Base-by-base conservation (phyloP, 1,140 invertebrate genomes). In the Leptinotarsa undecemlineata region DNA sequence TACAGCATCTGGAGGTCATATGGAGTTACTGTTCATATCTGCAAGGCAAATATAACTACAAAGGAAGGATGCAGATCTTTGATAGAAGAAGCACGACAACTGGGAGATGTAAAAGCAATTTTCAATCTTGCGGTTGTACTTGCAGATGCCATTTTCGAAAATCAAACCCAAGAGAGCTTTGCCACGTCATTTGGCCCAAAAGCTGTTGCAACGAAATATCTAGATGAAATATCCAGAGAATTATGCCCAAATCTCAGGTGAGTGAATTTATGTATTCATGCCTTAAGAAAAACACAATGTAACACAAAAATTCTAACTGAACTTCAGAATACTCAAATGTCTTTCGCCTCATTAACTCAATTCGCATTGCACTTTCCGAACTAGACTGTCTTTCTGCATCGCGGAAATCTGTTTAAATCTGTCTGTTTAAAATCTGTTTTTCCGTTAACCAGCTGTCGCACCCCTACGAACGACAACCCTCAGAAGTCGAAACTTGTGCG, bases 111-210 rank as follows among this genome's bases (percentile, higher is more conserved):
- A 51, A 91, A 90, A 61, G 93, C 88, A 15, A 90, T 95, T 48
- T 95, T 95, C 82, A 93, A 95, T 83, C 84, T 95, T n/a, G 93
- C 94, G 5, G 91, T 91, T 74, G 89, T 92, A 48, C 79, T 90
- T 4, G 86, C 85, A 66, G 90, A 91, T 57, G 81, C 79, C 3
- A 2, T 89, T 0, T 87, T 87, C 72, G 84, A 87, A 71, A 89
- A 90, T 77, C 89, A 90, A 82, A 89, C 86, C 0, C 77, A 78
- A 23, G 85, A 88, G 71, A 79, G 76, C 3, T 90, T 90, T 66
- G 76, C 83, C 61, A 83, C 83, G 21, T 88, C 86, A 3, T 85
- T 87, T 21, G 84, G 74, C 33, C 83, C 87, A 0, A 91, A 91
- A 81, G 88, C 88, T 8, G 79, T 73, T 84, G 85, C 82, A 84